phyloP scores from a whole-genome alignment of 1,140 invertebrate genomes.

The Arion vulgaris region DNA sequence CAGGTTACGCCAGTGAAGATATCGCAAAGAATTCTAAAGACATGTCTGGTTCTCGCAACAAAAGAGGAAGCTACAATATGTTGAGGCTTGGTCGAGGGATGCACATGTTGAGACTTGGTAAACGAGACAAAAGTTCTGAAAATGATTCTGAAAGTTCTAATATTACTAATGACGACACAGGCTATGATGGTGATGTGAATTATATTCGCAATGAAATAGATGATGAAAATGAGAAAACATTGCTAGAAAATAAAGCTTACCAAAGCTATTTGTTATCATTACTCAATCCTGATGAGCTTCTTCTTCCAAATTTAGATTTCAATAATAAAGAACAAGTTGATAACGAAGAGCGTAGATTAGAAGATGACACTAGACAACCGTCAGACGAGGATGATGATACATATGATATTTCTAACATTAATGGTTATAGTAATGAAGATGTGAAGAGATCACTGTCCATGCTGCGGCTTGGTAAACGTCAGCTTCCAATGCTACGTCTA shows the following conservation, averaged over 20 bases:
- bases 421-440: too few species aligned
- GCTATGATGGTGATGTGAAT: background rate
- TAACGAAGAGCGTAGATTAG: too few species aligned
- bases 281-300: background rate
- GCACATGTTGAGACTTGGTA: conserved; percentile 25
- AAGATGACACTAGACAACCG: background rate
- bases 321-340: background rate
- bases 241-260: background rate
- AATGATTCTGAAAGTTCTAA: background rate
- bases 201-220: background rate
- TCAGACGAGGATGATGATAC: background rate
- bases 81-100: background rate
- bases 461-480: conserved; percentile 48
- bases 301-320: background rate
- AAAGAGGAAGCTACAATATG: background rate
- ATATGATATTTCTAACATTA: too few species aligned
- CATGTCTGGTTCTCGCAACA: background rate
- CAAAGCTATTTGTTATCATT: background rate
- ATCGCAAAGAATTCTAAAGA: conserved; percentile 1
- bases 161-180: background rate
- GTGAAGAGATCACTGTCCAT: conserved; percentile 44
- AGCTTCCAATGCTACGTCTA: conserved; percentile 54
- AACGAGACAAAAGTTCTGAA: conserved; percentile 15
- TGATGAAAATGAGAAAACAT: background rate
- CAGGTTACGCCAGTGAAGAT: background rate